Percentiles rank a stretch among this genome's conserved stretches.
Evolutionary conservation across 2,797 vertebrate species (phyloP).

Genomic region (Okamejei kenojei): DNA sequence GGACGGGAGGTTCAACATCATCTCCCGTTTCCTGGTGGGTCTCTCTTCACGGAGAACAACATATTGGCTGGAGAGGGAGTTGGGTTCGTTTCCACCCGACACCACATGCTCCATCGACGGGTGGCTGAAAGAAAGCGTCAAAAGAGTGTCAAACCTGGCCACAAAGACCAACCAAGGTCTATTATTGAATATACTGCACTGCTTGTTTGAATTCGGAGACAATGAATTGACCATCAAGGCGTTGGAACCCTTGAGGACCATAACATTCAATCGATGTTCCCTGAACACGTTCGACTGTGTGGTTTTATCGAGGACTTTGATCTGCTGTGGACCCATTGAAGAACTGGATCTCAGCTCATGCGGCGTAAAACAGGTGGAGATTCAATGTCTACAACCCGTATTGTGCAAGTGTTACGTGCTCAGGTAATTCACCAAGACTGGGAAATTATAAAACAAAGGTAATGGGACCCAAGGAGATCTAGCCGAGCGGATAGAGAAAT

Average conservation of each 20-base stretch:
- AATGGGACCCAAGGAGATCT: too few species aligned
- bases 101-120: not conserved
- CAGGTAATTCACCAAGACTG: not conserved
- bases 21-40: not conserved
- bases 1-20: not conserved
- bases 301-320: not conserved
- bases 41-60: not conserved
- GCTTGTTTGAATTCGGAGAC: not conserved
- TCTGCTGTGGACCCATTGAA: not conserved
- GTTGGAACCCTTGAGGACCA: not conserved
- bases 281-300: not conserved
- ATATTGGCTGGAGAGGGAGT: not conserved
- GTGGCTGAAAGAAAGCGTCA: not conserved
- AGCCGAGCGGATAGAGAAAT: too few species aligned
- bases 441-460: not conserved
- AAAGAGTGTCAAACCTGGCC: not conserved
- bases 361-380: not conserved
- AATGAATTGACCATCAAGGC: not conserved
- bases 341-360: not conserved
- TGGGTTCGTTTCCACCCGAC: not conserved
- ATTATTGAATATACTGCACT: not conserved
- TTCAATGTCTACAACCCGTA: not conserved
- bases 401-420: not conserved
- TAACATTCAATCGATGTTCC: not conserved
- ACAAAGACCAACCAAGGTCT: rapidly evolving